Conservation (phyloP, 2,888 invertebrate genomes). For the Iphiclides podalirius region DNA sequence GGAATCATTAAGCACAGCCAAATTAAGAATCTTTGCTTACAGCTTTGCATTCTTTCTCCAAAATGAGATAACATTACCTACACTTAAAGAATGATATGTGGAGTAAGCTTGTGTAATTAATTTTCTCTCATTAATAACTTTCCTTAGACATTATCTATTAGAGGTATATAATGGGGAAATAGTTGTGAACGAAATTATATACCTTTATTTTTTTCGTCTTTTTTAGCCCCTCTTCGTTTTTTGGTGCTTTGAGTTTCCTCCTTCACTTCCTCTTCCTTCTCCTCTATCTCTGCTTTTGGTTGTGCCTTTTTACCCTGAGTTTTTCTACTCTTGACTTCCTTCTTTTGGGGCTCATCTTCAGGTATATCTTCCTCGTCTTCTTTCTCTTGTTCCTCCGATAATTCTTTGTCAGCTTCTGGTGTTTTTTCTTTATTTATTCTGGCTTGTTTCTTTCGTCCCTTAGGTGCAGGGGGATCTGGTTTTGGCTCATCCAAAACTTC, state of each 20-base stretch:
- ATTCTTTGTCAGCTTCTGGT: constrained; percentile 43
- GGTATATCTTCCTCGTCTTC: constrained; percentile 45
- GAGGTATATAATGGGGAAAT: too few relatives aligned
- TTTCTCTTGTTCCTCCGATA: constrained; percentile 42
- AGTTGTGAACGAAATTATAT: too few relatives aligned
- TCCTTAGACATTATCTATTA: too few relatives aligned
- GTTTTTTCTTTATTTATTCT: constrained; percentile 44
- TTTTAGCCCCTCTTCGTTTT: constrained; percentile 53
- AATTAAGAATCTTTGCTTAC: too few relatives aligned
- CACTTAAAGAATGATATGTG: too few relatives aligned
- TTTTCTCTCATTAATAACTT: too few relatives aligned
- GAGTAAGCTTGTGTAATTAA: too few relatives aligned
- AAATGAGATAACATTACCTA: too few relatives aligned
- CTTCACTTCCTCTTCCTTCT: constrained; percentile 41
- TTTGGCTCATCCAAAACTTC: constrained; percentile 46
- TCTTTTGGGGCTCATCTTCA: constrained; percentile 54
- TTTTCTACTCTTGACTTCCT: constrained; percentile 54
- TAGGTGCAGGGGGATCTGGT: constrained; percentile 37
- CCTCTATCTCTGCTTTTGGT: constrained; percentile 50
- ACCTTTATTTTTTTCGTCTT: constrained; percentile 58
- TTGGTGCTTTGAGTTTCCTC: constrained; percentile 44
- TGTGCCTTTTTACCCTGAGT: constrained; percentile 52
- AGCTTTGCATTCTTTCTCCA: too few relatives aligned
- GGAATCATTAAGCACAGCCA: too few relatives aligned
- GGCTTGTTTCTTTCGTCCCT: constrained; percentile 40